Evolutionary conservation across 2,113 vertebrate genomes (phyloP).

Genomic region (Oenanthe melanoleuca): DNA sequence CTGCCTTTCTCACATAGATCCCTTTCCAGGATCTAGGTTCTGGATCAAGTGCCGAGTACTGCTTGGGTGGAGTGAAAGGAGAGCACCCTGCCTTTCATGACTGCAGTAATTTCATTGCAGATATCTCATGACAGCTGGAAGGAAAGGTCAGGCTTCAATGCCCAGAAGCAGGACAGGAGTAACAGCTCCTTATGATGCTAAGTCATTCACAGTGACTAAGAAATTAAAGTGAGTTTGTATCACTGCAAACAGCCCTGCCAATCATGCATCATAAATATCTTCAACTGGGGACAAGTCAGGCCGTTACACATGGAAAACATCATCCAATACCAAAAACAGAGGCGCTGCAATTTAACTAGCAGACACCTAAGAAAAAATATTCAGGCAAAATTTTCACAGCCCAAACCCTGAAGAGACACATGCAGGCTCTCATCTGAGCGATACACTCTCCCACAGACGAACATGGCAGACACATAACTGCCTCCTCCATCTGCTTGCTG

Average conservation of each 20-base stretch:
- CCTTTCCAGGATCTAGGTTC: background rate
- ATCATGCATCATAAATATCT: background rate
- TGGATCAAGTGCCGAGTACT: background rate
- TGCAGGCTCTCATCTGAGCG: background rate
- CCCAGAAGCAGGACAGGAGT: background rate
- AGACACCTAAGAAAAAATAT: background rate
- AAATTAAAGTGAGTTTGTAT: background rate
- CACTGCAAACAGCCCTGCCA: background rate
- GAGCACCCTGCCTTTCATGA: background rate
- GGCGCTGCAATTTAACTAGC: background rate
- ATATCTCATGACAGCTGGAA: background rate
- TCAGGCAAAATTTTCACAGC: background rate
- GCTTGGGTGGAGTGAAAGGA: background rate
- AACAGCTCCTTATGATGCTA: rapidly evolving
- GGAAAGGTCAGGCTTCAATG: background rate
- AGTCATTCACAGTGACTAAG: background rate
- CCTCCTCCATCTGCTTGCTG: background rate
- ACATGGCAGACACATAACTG: slow-evolving; percentile 13
- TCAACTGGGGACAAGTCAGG: background rate
- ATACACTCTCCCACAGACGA: background rate
- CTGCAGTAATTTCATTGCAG: background rate
- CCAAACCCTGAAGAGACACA: background rate
- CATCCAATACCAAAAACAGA: background rate
- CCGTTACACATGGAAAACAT: background rate
- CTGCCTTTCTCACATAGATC: rapidly evolving